A percentile compares a stretch with the other conserved stretches of the same genome.
Conservation (phyloP, 2,797 vertebrate species). For the Apodemus agrarius region DNA sequence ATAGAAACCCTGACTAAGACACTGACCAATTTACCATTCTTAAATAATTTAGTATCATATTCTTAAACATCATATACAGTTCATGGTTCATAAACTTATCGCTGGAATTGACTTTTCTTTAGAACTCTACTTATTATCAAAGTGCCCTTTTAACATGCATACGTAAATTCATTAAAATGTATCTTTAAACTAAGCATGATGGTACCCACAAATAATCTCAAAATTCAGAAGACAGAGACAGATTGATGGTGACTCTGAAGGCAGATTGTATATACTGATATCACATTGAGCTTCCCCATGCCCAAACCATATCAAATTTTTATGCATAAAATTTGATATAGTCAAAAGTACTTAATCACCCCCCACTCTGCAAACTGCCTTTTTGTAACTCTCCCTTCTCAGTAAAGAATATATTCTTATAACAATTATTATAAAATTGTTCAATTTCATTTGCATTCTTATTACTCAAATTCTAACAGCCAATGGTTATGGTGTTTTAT, state of each 20-base stretch:
- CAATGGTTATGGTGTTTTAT: neutral
- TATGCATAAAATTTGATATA: neutral
- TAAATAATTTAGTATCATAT: neutral
- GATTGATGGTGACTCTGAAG: neutral
- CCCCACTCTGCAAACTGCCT: neutral
- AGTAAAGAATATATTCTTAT: neutral
- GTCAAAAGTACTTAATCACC: neutral
- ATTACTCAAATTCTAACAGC: neutral
- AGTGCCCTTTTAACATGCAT: neutral
- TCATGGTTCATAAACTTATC: neutral
- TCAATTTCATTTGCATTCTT: neutral
- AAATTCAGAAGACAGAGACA: neutral
- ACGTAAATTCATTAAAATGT: neutral
- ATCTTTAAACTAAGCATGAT: neutral
- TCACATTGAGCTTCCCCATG: neutral
- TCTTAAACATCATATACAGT: neutral
- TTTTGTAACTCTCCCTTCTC: neutral
- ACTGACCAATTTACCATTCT: neutral
- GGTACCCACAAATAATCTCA: neutral
- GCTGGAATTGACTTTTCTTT: neutral
- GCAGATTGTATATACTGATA: neutral
- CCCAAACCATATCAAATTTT: neutral
- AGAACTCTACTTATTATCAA: constrained; percentile 1
- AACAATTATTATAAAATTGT: neutral
- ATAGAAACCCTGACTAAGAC: no score